Evolutionary conservation across 2,113 vertebrate genomes (phyloP).

Genomic region (Pollimyrus isidori): DNA sequence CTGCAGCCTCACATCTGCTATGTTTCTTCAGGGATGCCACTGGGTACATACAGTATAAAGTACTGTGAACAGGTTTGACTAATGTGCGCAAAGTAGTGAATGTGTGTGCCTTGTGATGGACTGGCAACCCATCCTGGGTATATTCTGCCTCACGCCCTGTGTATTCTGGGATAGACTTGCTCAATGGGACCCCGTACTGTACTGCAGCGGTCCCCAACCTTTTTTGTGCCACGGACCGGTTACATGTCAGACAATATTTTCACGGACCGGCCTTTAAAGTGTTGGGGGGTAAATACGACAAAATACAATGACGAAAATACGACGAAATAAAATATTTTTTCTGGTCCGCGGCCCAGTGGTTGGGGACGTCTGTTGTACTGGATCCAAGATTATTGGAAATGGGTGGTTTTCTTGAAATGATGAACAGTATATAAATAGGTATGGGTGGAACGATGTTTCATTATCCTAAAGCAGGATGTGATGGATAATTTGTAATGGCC

Average conservation of each 20-base stretch:
- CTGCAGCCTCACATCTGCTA: neutral
- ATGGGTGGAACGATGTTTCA: neutral
- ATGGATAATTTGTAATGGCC: neutral
- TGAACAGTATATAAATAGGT: neutral
- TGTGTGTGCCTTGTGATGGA: neutral
- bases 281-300: too few species aligned
- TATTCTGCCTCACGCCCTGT: neutral
- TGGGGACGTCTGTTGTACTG: neutral
- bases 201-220: too few species aligned
- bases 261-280: too few species aligned
- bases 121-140: neutral
- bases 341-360: too few species aligned
- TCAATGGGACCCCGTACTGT: neutral
- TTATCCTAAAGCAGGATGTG: neutral
- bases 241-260: too few species aligned
- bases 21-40: neutral
- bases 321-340: too few species aligned
- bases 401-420: neutral
- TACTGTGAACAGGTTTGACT: neutral
- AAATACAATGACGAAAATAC: too few species aligned
- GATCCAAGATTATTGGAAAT: neutral
- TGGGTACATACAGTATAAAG: neutral
- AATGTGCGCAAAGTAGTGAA: neutral
- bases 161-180: neutral
- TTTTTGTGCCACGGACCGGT: too few species aligned